phyloP scores from a whole-genome alignment of 2,113 vertebrate genomes.

The Tenrec ecaudatus region DNA sequence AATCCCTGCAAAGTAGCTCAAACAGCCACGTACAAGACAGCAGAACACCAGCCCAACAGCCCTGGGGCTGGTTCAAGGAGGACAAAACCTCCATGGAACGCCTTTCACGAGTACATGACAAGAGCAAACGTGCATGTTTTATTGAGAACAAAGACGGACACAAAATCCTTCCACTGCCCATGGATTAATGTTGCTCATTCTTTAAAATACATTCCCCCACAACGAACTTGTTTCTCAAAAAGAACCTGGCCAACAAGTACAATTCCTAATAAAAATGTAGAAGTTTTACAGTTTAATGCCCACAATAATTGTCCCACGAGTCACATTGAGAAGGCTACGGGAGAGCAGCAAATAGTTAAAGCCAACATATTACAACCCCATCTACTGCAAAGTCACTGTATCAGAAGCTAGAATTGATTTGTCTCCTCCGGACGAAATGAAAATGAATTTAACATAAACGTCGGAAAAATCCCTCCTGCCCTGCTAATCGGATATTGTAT shows the following conservation, averaged over 20 bases:
- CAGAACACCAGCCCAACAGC: slow-evolving; percentile 84
- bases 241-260: slow-evolving; percentile 80
- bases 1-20: slow-evolving; percentile 87
- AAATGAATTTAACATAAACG: slow-evolving; percentile 88
- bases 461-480: slow-evolving; percentile 82
- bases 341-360: slow-evolving; percentile 89
- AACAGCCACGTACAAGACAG: slow-evolving; percentile 81
- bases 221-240: slow-evolving; percentile 84
- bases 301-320: slow-evolving; percentile 79
- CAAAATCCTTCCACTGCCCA: slow-evolving; percentile 72
- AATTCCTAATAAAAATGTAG: slow-evolving; percentile 80
- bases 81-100: slow-evolving; percentile 79
- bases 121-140: slow-evolving; percentile 82
- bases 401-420: slow-evolving; percentile 90
- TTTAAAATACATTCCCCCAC: slow-evolving; percentile 79
- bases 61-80: slow-evolving; percentile 85
- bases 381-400: slow-evolving; percentile 91
- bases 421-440: slow-evolving; percentile 88
- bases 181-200: slow-evolving; percentile 84
- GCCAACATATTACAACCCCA: slow-evolving; percentile 87
- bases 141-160: slow-evolving; percentile 75
- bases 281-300: slow-evolving; percentile 82
- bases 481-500: slow-evolving; percentile 85
- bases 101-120: slow-evolving; percentile 83
- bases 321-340: slow-evolving; percentile 64